phyloP scores from a whole-genome alignment of 2,113 vertebrate genomes.

The Corythaeola cristata region DNA sequence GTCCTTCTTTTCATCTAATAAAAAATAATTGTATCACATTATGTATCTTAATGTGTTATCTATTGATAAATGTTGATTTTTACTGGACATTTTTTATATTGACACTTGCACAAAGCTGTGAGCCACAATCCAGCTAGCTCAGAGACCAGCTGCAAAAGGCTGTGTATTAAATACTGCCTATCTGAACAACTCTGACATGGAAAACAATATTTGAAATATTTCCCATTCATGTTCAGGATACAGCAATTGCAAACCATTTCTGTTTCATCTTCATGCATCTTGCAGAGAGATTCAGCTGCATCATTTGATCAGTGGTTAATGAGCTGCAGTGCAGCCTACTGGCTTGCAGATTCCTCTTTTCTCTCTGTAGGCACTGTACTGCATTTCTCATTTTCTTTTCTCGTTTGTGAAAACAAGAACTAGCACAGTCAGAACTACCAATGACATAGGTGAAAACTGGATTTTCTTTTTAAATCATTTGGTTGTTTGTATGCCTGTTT shows the following conservation, averaged over 20 bases:
- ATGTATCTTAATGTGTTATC: neutral
- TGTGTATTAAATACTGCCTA: neutral
- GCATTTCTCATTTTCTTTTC: neutral
- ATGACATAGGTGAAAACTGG: neutral
- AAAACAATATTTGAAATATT: neutral
- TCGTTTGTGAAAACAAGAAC: neutral
- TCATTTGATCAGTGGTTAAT: constrained; percentile 9
- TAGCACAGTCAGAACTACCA: neutral
- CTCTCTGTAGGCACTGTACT: neutral
- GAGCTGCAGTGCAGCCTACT: constrained; percentile 1
- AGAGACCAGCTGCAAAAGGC: neutral
- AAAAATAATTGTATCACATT: neutral
- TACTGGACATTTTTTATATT: neutral
- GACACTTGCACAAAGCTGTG: neutral
- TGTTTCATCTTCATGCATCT: neutral
- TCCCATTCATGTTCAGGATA: neutral
- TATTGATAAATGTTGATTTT: neutral
- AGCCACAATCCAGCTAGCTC: neutral
- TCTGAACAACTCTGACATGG: neutral
- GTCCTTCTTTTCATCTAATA: neutral
- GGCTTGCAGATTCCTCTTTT: neutral
- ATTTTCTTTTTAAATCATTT: neutral
- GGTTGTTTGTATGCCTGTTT: neutral
- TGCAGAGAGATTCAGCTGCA: neutral
- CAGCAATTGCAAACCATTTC: neutral